Conservation (phyloP, 1,140 invertebrate species). For the Propsilocerus akamusi region DNA sequence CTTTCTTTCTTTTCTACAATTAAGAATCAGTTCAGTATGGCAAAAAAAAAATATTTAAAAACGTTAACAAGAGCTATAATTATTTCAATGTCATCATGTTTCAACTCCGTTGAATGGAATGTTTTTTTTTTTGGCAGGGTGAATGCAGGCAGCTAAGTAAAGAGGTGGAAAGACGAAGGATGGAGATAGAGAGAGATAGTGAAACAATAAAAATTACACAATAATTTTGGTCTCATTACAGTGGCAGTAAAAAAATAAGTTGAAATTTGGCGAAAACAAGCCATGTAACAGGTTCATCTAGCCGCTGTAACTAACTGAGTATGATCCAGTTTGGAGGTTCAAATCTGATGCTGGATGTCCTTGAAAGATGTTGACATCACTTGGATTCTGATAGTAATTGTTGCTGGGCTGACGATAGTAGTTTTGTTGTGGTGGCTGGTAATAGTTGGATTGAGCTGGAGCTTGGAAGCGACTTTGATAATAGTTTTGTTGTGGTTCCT, state of each 20-base stretch:
- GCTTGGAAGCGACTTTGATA: conserved; percentile 21
- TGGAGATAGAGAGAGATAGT: conserved; percentile 7
- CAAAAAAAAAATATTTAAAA: background rate
- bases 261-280: conserved; percentile 7
- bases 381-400: conserved; percentile 7
- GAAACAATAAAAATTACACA: conserved; percentile 7
- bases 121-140: too few species aligned
- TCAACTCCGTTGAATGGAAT: too few species aligned
- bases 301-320: conserved; percentile 43
- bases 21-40: background rate
- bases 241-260: background rate
- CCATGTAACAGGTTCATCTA: too few species aligned
- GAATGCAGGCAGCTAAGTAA: conserved; percentile 7
- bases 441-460: conserved; percentile 16
- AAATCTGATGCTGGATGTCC: conserved; percentile 42
- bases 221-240: background rate
- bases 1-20: background rate
- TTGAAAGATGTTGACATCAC: conserved; percentile 21
- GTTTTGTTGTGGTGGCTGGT: conserved; percentile 16
- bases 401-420: too few species aligned
- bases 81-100: too few species aligned
- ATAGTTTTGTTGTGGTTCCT: conserved; percentile 18
- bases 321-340: conserved; percentile 45
- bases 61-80: background rate
- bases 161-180: conserved; percentile 10